Evolutionary conservation across 2,113 vertebrate species (phyloP), one percentile per base, ranked within the genome.

Genomic region (Gobius niger): DNA sequence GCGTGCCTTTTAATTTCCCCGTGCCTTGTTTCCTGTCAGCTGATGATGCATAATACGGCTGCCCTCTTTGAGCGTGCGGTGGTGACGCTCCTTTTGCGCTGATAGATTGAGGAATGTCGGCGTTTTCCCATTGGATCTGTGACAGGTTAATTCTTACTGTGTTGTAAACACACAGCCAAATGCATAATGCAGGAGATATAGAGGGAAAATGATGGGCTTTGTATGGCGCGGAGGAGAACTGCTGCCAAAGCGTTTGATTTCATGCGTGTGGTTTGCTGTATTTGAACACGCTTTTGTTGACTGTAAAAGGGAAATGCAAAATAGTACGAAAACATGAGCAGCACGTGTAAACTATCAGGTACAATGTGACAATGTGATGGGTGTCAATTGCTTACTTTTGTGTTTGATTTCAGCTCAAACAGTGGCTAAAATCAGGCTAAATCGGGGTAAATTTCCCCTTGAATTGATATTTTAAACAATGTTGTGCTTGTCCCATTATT

Each of bases 121-220:
- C 74, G 67, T 82, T 82, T 77, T 68, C 82, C 65, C 73, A 69
- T 34, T 15, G 68, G 54, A 82, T 81, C 67, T 66, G 65, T 82
- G 82, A 82, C 86, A 86, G 82, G 78, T 88, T 87, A 56, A 91
- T 88, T 90, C 83, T 81, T 86, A 54, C 70, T 76, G 52, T 66
- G 76, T 80, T 88, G 83, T 88, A 87, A 87, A 91, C 89, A 88
- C 80, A 89, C 81, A 85, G 62, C 77, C 54, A 42, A 62, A 85
- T 90, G 82, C 90, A 91, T 91, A 88, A 90, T 91, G 87, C 81
- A 88, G 47, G 56, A 59, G 72, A 82, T 76, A 68, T 79, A 77
- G 81, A 72, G 47, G 57, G 13, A 66, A 75, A 82, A 75, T 68
- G 73, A 86, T 73, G 46, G 75, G 62, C 56, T 84, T 78, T 73